Conservation (phyloP, 2,797 vertebrate species). For the Botia almorhae region DNA sequence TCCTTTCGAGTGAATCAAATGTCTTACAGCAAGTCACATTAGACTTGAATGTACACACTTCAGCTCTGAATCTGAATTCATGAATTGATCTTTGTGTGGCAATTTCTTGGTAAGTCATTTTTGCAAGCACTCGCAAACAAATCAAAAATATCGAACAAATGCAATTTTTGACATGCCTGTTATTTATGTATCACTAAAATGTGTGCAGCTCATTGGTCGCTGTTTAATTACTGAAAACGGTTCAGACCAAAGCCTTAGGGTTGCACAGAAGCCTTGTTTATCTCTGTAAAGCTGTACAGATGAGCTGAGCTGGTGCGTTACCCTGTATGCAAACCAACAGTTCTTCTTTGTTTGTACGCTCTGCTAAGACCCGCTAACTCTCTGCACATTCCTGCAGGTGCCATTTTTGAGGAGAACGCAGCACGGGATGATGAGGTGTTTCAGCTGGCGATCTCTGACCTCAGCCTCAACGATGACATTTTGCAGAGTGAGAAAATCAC, state of each 20-base stretch:
- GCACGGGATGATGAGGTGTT: constrained; percentile 95
- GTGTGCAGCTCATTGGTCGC: background rate
- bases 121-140: background rate
- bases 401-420: constrained; percentile 96
- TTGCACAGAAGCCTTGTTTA: background rate
- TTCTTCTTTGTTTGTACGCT: background rate
- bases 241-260: background rate
- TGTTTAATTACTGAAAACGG: background rate
- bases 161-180: too few relatives aligned
- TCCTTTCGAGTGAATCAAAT: too few relatives aligned
- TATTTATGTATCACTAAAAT: background rate
- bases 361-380: background rate
- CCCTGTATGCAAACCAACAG: constrained; percentile 33
- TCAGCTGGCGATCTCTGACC: constrained; percentile 94
- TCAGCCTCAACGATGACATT: constrained; percentile 96
- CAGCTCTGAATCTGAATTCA: background rate
- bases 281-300: background rate
- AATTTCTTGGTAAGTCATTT: background rate
- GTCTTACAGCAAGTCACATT: background rate
- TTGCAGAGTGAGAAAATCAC: constrained; percentile 99
- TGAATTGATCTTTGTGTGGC: background rate
- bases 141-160: background rate
- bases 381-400: constrained; percentile 77
- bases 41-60: background rate
- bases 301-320: constrained; percentile 11